Evolutionary conservation across 2,113 vertebrate genomes (phyloP).

Genomic region (Myanophis thanlyinensis): DNA sequence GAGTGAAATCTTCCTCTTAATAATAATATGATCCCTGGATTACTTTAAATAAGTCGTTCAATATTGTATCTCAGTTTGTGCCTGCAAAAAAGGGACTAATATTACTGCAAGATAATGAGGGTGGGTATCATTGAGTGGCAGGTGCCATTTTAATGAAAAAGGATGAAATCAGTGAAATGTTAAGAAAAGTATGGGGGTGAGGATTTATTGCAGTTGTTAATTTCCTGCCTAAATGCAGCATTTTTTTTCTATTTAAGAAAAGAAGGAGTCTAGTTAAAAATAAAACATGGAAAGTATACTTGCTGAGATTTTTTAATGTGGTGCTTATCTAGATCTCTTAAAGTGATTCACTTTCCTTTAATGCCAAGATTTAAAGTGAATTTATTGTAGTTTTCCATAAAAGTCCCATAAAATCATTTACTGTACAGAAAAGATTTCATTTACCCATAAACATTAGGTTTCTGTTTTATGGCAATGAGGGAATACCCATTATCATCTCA

Average conservation of each 20-base stretch:
- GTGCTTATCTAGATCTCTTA: slow-evolving; percentile 13
- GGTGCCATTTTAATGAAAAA: neutral
- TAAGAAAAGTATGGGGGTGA: neutral
- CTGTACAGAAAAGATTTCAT: slow-evolving; percentile 22
- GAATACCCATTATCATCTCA: slow-evolving; percentile 20
- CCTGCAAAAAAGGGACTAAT: neutral
- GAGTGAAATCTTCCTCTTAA: neutral
- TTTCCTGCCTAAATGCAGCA: neutral
- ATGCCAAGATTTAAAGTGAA: slow-evolving; percentile 24
- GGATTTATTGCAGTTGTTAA: neutral
- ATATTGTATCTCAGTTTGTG: neutral
- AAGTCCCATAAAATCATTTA: slow-evolving; percentile 35
- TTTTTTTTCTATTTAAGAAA: neutral
- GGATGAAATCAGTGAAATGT: slow-evolving; percentile 1
- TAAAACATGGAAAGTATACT: neutral
- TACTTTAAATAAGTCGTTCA: slow-evolving; percentile 5
- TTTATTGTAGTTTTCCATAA: slow-evolving; percentile 23
- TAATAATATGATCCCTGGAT: slow-evolving; percentile 2
- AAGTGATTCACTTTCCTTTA: slow-evolving; percentile 23
- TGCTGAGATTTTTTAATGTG: slow-evolving; percentile 16
- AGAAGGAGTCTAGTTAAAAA: slow-evolving; percentile 6
- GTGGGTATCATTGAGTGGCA: neutral
- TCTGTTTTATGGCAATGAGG: slow-evolving; percentile 21
- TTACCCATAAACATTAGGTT: slow-evolving; percentile 29
- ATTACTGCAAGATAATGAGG: slow-evolving; percentile 1